Percentiles rank a stretch among this genome's conserved stretches.
Conservation (phyloP, 2,113 vertebrate species). For the Muntiacus muntjak region DNA sequence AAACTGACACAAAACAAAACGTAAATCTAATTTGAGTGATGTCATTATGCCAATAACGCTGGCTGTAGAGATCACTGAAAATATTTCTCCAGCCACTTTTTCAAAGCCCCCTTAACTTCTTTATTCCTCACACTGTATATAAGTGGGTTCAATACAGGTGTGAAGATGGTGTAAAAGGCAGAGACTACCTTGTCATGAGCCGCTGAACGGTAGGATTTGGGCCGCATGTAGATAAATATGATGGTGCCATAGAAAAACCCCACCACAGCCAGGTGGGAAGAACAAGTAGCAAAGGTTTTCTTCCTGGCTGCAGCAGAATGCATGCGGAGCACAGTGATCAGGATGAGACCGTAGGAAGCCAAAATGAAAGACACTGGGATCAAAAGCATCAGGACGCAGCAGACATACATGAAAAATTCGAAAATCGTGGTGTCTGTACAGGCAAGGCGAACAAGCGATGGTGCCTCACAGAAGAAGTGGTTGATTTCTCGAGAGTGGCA, state of each 20-base stretch:
- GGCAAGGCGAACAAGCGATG: background rate
- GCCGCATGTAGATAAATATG: background rate
- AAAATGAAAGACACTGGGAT: background rate
- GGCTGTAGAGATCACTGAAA: rapidly evolving
- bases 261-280: background rate
- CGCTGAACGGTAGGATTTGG: background rate
- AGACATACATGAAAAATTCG: background rate
- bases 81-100: background rate
- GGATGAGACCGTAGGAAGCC: background rate
- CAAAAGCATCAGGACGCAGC: background rate
- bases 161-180: conserved; percentile 15
- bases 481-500: background rate
- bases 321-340: background rate
- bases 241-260: background rate
- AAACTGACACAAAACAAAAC: background rate
- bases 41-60: too few species aligned
- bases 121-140: conserved; percentile 36
- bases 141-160: background rate
- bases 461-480: conserved; percentile 6
- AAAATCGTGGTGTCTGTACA: background rate
- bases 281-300: background rate
- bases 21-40: too few species aligned
- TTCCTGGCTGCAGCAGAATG: background rate
- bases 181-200: background rate
- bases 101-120: conserved; percentile 16